Percentiles rank a stretch among this genome's conserved stretches.
These are phyloP conservation scores for Adoxophyes honmai DNA, from an alignment of 1,140 invertebrate genomes.

Conservation along the genomic window DNA sequence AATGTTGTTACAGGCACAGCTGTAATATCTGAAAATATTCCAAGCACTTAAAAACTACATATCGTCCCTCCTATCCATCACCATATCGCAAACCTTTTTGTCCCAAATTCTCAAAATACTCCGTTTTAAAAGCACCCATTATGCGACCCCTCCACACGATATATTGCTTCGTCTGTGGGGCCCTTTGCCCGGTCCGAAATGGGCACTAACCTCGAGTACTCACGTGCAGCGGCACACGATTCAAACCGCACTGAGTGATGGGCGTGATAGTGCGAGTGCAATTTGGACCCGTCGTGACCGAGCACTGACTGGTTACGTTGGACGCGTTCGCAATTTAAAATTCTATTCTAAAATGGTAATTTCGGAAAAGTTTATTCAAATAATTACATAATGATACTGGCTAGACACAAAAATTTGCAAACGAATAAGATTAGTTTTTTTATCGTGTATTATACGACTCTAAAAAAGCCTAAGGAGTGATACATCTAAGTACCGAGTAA, in stretches of 20 bases:
- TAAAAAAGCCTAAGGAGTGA: too few relatives aligned
- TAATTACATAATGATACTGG: not conserved
- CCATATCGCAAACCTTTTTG: not conserved
- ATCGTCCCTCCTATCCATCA: conserved; percentile 1
- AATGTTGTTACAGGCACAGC: not conserved
- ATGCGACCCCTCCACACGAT: conserved; percentile 2
- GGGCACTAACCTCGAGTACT: conserved; percentile 12
- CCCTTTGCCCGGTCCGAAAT: conserved; percentile 12
- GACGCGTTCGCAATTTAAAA: conserved; percentile 4
- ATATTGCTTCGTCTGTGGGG: not conserved
- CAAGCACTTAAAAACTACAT: conserved; percentile 4
- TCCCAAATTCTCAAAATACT: conserved; percentile 11
- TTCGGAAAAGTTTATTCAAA: not conserved
- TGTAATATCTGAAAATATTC: conserved; percentile 7
- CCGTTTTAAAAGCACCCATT: not conserved
- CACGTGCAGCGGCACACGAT: not conserved
- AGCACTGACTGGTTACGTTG: not conserved
- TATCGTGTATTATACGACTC: too few relatives aligned
- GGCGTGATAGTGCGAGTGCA: conserved; percentile 1
- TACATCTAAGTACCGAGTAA: too few relatives aligned
- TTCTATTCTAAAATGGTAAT: conserved; percentile 1
- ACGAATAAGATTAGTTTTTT: too few relatives aligned
- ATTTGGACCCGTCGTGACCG: conserved; percentile 14
- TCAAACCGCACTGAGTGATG: conserved; percentile 13
- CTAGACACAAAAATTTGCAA: too few relatives aligned